Percentiles rank a stretch among this genome's conserved stretches.
Evolutionary conservation across 2,797 vertebrate species (phyloP).

Genomic region (Sebastes vulpes): DNA sequence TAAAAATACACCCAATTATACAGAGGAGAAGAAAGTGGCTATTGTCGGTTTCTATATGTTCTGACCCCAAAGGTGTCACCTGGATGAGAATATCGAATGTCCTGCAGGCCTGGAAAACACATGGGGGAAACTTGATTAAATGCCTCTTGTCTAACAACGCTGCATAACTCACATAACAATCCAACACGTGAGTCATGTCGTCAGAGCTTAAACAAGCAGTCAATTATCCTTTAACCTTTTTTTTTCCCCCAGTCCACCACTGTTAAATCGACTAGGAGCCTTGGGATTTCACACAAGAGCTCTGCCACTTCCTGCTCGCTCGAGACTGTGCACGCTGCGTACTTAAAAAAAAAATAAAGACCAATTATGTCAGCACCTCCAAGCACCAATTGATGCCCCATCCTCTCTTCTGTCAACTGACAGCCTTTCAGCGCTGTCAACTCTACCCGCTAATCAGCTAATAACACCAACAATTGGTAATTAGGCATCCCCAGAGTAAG

Average conservation of each 20-base stretch:
- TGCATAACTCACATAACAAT: conserved; percentile 5
- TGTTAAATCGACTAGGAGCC: conserved; percentile 33
- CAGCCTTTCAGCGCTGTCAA: conserved; percentile 76
- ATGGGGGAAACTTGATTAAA: conserved; percentile 17
- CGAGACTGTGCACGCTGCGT: conserved; percentile 6
- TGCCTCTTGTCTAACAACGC: conserved; percentile 5
- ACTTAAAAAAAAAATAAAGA: conserved; percentile 49
- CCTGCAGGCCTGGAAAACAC: not conserved
- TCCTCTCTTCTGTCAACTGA: conserved; percentile 59
- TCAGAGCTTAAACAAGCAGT: conserved; percentile 32
- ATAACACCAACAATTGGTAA: conserved; percentile 84
- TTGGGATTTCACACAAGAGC: conserved; percentile 26
- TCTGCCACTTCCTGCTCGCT: conserved; percentile 14
- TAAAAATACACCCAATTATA: conserved; percentile 80
- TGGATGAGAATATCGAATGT: conserved; percentile 41
- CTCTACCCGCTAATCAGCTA: conserved; percentile 80
- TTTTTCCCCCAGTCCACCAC: conserved; percentile 4
- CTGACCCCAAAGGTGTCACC: conserved; percentile 47
- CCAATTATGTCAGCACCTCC: conserved; percentile 66
- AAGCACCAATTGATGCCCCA: conserved; percentile 47
- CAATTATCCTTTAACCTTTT: conserved; percentile 32
- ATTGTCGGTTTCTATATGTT: conserved; percentile 40
- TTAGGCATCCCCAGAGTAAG: conserved; percentile 83
- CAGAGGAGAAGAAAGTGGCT: conserved; percentile 31
- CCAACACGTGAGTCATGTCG: not conserved